Evolutionary conservation across 1,140 invertebrate genomes (phyloP).

Genomic region (Leptopilina clavipes): DNA sequence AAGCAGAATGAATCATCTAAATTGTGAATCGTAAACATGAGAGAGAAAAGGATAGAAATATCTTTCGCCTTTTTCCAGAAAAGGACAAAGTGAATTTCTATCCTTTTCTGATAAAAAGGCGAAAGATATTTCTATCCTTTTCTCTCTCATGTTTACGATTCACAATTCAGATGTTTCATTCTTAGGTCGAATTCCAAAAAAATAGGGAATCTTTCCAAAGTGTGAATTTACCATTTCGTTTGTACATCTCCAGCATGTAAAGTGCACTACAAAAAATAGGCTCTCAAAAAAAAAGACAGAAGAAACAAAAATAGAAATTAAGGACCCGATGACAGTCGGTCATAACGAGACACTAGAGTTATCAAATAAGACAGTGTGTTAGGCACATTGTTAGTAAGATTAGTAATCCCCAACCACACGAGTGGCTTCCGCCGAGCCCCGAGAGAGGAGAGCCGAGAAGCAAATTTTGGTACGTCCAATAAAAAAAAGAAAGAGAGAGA

Average conservation of each 20-base stretch:
- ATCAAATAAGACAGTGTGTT: conserved; percentile 58
- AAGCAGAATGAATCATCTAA: too few species aligned
- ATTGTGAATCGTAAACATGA: too few species aligned
- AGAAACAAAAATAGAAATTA: not conserved
- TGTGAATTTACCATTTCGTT: not conserved
- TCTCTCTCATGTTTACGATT: too few species aligned
- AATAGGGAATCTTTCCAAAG: not conserved
- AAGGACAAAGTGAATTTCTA: too few species aligned
- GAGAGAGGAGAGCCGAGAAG: conserved; percentile 73
- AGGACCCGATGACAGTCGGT: conserved; percentile 38
- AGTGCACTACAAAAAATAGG: conserved; percentile 26
- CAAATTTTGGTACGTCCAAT: conserved; percentile 62
- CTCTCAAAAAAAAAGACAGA: not conserved
- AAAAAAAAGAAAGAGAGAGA: conserved; percentile 51
- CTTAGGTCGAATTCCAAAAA: too few species aligned
- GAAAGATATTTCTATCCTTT: too few species aligned
- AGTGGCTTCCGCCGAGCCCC: conserved; percentile 75
- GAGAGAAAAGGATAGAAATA: too few species aligned
- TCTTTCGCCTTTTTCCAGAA: too few species aligned
- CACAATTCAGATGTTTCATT: too few species aligned
- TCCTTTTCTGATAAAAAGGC: too few species aligned
- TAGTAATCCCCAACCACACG: conserved; percentile 70
- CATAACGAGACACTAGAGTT: conserved; percentile 45
- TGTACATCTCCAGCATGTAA: not conserved
- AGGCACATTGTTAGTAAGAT: conserved; percentile 70